phyloP scores from a whole-genome alignment of 2,888 invertebrate genomes.

The Troides oblongomaculatus region DNA sequence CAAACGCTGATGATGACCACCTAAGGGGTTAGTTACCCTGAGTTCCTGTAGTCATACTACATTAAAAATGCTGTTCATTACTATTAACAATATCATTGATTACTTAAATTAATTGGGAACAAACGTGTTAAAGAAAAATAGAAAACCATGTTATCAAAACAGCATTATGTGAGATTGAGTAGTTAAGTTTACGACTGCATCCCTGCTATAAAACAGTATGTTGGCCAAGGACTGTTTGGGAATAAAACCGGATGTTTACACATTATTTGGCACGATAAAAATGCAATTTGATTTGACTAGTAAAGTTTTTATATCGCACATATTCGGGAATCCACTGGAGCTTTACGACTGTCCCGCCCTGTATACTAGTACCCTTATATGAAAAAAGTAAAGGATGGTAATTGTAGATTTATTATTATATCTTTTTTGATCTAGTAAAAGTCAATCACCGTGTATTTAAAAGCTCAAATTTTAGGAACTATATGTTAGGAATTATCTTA shows the following conservation, averaged over 20 bases:
- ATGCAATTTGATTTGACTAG: conserved; percentile 13
- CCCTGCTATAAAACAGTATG: conserved; percentile 12
- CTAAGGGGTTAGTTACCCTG: too few species aligned
- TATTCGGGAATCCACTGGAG: neutral
- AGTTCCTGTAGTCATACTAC: too few species aligned
- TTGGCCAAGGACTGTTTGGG: conserved; percentile 16
- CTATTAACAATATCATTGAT: too few species aligned
- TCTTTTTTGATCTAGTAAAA: too few species aligned
- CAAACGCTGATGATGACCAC: too few species aligned
- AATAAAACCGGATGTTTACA: conserved; percentile 22
- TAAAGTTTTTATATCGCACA: conserved; percentile 11
- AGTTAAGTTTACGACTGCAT: conserved; percentile 8
- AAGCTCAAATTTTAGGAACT: too few species aligned
- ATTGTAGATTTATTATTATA: neutral
- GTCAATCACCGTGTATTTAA: too few species aligned
- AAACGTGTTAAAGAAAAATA: neutral
- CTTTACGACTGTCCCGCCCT: neutral
- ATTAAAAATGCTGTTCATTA: too few species aligned
- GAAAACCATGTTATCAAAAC: neutral
- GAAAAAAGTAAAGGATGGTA: neutral
- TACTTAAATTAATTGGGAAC: too few species aligned
- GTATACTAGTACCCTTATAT: neutral
- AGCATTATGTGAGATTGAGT: conserved; percentile 1
- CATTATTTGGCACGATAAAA: conserved; percentile 18
- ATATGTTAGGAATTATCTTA: too few species aligned